Conservation (phyloP, 2,797 vertebrate species). For the Rhabdomys pumilio region DNA sequence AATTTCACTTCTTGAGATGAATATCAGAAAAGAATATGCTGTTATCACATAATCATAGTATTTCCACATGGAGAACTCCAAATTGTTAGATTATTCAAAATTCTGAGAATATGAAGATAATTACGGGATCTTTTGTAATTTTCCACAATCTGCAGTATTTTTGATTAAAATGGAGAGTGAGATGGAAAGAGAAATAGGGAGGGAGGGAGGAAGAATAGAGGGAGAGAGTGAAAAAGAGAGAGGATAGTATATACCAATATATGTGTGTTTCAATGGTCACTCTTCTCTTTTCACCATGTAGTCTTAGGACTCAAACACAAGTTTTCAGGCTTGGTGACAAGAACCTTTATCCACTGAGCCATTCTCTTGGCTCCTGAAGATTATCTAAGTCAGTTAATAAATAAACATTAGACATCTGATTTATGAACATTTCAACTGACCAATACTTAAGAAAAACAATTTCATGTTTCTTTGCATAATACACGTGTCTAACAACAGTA, state of each 20-base stretch:
- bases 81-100: background rate
- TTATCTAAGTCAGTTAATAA: background rate
- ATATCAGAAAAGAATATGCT: background rate
- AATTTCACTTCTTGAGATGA: conserved; percentile 23
- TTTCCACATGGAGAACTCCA: background rate
- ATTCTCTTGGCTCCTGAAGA: background rate
- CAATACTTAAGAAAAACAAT: background rate
- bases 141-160: background rate
- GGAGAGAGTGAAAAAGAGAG: background rate
- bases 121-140: background rate
- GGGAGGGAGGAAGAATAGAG: background rate
- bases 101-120: background rate
- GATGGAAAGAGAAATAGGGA: background rate
- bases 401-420: background rate
- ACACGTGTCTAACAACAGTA: background rate
- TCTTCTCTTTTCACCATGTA: background rate
- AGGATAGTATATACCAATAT: no score
- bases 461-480: background rate
- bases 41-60: background rate
- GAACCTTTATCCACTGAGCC: background rate
- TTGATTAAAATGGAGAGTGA: background rate
- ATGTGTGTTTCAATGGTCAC: background rate
- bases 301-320: background rate
- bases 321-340: background rate
- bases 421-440: background rate